phyloP scores from a whole-genome alignment of 2,888 invertebrate genomes.

The Emmelina monodactyla region DNA sequence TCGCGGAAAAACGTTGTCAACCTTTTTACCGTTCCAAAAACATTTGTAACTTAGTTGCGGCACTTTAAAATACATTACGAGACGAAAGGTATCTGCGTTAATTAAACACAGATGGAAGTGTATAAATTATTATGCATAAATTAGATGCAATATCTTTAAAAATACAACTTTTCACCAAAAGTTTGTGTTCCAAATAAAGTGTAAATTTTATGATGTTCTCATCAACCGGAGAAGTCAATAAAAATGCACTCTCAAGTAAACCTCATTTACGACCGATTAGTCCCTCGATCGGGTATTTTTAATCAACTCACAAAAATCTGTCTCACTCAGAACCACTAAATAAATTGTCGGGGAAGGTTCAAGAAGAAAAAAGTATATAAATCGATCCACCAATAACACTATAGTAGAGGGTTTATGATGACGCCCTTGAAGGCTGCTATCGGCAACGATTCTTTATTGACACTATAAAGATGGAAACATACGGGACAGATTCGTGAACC shows the following conservation, averaged over 20 bases:
- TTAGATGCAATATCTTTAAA: background rate
- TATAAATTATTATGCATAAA: background rate
- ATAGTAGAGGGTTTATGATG: conserved; percentile 54
- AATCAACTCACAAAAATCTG: conserved; percentile 26
- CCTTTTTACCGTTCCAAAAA: no score
- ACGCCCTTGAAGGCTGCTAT: conserved; percentile 49
- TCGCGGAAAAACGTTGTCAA: no score
- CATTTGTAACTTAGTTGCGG: no score
- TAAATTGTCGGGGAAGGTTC: conserved; percentile 41
- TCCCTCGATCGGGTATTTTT: conserved; percentile 26
- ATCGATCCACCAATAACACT: conserved; percentile 56
- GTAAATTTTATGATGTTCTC: background rate
- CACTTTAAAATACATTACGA: conserved; percentile 23
- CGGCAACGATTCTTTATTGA: conserved; percentile 53
- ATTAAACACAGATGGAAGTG: conserved; percentile 12
- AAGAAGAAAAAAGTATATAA: conserved; percentile 40
- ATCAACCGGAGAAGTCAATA: conserved; percentile 11
- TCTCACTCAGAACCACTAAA: conserved; percentile 36
- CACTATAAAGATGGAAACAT: conserved; percentile 42
- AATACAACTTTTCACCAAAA: background rate
- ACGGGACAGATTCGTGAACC: conserved; percentile 24
- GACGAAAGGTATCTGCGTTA: conserved; percentile 13
- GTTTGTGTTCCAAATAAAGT: background rate
- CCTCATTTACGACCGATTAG: conserved; percentile 31
- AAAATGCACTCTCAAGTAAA: conserved; percentile 10